A percentile compares a stretch with the other conserved stretches of the same genome.
Conservation (phyloP, 1,140 invertebrate species). For the Drosophila obscura region DNA sequence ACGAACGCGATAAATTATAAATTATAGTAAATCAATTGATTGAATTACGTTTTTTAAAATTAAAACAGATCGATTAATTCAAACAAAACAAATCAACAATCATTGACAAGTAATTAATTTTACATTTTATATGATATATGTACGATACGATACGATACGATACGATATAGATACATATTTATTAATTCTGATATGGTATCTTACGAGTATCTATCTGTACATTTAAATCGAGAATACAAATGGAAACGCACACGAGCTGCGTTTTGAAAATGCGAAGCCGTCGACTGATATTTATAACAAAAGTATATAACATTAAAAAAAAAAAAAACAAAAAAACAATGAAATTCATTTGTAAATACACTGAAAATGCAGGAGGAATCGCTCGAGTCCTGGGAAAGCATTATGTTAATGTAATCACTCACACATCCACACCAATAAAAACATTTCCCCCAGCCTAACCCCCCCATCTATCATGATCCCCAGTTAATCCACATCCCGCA, state of each 20-base stretch:
- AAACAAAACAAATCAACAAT: conserved; percentile 50
- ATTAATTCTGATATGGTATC: too few relatives aligned
- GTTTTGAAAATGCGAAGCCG: conserved; percentile 65
- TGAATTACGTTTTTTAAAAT: conserved; percentile 43
- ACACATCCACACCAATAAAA: neutral
- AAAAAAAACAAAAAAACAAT: conserved; percentile 13
- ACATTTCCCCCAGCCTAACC: neutral
- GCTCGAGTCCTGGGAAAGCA: conserved; percentile 14
- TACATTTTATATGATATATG: conserved; percentile 36
- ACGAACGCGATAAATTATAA: conserved; percentile 19
- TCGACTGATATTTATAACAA: conserved; percentile 77
- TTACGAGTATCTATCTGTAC: too few relatives aligned
- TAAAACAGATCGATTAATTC: conserved; percentile 41
- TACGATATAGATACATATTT: conserved; percentile 4
- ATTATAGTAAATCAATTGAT: conserved; percentile 49
- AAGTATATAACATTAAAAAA: conserved; percentile 31
- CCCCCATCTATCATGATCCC: conserved; percentile 8
- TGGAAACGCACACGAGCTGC: conserved; percentile 59
- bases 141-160: neutral
- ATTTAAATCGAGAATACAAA: conserved; percentile 45
- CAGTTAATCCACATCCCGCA: neutral
- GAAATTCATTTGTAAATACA: conserved; percentile 56
- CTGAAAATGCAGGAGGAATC: conserved; percentile 35
- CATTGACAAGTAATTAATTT: conserved; percentile 55
- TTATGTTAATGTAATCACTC: conserved; percentile 48